Evolutionary conservation across 2,888 invertebrate species (phyloP), one percentile per base, ranked within the genome.

Genomic region (Dione juno): DNA sequence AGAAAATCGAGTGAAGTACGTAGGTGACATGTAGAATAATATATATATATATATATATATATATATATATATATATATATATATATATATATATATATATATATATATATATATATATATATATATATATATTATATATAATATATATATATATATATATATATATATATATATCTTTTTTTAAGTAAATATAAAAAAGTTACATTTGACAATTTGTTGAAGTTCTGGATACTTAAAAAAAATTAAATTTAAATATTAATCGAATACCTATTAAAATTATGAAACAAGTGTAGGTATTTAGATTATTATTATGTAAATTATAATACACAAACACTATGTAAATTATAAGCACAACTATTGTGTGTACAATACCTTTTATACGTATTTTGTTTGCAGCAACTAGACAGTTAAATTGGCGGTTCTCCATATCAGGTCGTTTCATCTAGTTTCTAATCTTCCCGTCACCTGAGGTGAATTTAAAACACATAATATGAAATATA

Each of bases 391-490:
- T 59, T n/a, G 40, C 66, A 67, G 65, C 67, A 14, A 59, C 66
- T 70, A 67, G n/a, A 10, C 58, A 54, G 37, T 69, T 71, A 77
- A 79, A 77, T 77, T 79, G 76, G 74, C 73, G 72, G 67, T 74
- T 63, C 67, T 63, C 73, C 73, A 74, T 66, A 77, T 78, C 76
- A 73, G 66, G 48, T 19, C 64, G 74, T 83, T 81, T 81, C 80
- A 85, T 82, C 84, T 83, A 66, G 71, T 68, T 73, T 72, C 68
- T 67, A 66, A 73, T 67, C 73, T 76, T 72, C 67, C 72, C 10
- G 28, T 61, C 73, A 84, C 86, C 83, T 84, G 86, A 79, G 73
- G 48, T 73, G 82, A 84, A 72, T 74, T 68, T 70, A 70, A 74
- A 73, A n/a, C 14, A 10, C 0, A 65, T 28, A 40, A 48, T 48